phyloP scores from a whole-genome alignment of 2,797 vertebrate species.

The Xenentodon cancila region DNA sequence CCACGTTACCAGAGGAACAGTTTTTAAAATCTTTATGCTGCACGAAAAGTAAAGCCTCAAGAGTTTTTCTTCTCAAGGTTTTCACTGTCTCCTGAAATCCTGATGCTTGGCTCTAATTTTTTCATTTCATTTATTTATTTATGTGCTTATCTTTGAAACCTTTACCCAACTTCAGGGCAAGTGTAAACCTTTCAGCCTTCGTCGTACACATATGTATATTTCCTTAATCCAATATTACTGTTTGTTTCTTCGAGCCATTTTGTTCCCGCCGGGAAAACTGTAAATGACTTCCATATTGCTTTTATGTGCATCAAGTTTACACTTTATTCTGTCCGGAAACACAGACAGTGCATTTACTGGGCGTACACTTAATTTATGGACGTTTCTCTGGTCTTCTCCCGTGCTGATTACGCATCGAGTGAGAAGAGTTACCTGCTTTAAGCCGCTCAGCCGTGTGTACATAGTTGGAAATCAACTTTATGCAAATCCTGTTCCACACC shows the following conservation, averaged over 20 bases:
- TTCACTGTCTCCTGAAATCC: no score
- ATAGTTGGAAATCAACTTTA: slow-evolving; percentile 76
- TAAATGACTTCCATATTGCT: slow-evolving; percentile 37
- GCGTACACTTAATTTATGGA: slow-evolving; percentile 42
- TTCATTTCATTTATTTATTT: no score
- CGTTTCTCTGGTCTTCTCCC: slow-evolving; percentile 38
- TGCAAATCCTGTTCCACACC: slow-evolving; percentile 75
- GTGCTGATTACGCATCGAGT: slow-evolving; percentile 56
- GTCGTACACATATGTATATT: not conserved
- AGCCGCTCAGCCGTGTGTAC: slow-evolving; percentile 49
- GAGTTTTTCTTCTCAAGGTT: no score
- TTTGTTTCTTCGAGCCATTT: slow-evolving; percentile 20
- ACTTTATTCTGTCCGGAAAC: slow-evolving; percentile 25
- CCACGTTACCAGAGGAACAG: not conserved
- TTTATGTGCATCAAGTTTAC: slow-evolving; percentile 41
- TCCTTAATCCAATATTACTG: slow-evolving; percentile 20
- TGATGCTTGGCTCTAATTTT: no score
- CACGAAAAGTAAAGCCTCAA: no score
- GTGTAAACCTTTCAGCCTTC: no score
- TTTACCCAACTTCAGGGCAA: no score
- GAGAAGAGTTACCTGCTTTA: slow-evolving; percentile 61
- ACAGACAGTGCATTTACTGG: slow-evolving; percentile 35
- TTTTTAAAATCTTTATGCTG: not conserved
- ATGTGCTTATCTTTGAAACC: no score
- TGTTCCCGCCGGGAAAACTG: slow-evolving; percentile 19